Evolutionary conservation across 2,797 vertebrate genomes (phyloP).

Genomic region (Pelodytes ibericus): DNA sequence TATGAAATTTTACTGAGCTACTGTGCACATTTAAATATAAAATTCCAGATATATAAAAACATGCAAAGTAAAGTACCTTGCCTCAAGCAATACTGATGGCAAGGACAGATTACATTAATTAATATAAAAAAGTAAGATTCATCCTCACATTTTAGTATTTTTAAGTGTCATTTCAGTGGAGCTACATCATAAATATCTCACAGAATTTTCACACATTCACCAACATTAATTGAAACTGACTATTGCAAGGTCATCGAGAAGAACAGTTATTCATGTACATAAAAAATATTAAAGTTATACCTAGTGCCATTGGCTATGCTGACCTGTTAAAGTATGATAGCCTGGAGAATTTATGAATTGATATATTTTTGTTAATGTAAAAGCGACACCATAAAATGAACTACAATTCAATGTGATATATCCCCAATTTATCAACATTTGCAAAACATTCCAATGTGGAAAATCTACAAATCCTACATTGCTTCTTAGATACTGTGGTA

Average conservation of each 20-base stretch:
- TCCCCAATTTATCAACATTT: neutral
- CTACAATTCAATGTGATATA: neutral
- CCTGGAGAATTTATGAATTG: slow-evolving; percentile 1
- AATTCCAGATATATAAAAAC: neutral
- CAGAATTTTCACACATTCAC: slow-evolving; percentile 1
- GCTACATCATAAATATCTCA: slow-evolving; percentile 16
- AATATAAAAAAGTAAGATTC: slow-evolving; percentile 61
- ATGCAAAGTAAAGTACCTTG: slow-evolving; percentile 62
- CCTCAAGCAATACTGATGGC: slow-evolving; percentile 65
- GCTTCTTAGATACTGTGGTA: neutral
- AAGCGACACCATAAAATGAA: neutral
- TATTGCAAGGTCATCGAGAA: slow-evolving; percentile 12
- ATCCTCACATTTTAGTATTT: slow-evolving; percentile 44
- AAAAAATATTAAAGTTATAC: slow-evolving; percentile 8
- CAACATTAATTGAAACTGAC: slow-evolving; percentile 9
- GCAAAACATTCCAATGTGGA: neutral
- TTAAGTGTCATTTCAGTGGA: slow-evolving; percentile 17
- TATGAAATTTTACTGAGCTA: neutral
- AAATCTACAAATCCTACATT: neutral
- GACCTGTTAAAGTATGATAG: slow-evolving; percentile 12
- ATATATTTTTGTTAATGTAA: slow-evolving; percentile 1
- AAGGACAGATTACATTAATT: slow-evolving; percentile 68
- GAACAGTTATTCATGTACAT: slow-evolving; percentile 9
- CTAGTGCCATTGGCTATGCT: slow-evolving; percentile 20
- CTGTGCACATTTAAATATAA: neutral